phyloP scores from a whole-genome alignment of 2,888 invertebrate species.

The Platerodrilus igneus region DNA sequence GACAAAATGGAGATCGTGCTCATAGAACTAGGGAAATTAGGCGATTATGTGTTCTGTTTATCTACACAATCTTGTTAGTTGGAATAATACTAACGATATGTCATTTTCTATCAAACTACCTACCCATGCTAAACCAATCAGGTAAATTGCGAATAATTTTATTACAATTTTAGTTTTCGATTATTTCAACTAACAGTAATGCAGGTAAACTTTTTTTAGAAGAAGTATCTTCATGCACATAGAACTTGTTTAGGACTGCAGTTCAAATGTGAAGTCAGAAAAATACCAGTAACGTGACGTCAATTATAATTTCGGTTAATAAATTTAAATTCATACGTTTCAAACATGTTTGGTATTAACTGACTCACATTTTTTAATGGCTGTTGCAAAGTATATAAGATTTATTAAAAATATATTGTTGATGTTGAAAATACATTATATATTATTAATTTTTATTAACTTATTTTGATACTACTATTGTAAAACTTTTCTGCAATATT shows the following conservation, averaged over 20 bases:
- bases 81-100: constrained; percentile 32
- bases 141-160: neutral
- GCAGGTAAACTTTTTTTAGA: constrained; percentile 38
- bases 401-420: constrained; percentile 42
- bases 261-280: constrained; percentile 42
- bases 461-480: constrained; percentile 42
- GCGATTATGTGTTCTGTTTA: constrained; percentile 47
- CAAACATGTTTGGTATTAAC: constrained; percentile 36
- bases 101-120: neutral
- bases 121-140: neutral
- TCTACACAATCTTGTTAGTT: constrained; percentile 36
- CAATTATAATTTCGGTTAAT: constrained; percentile 36
- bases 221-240: constrained; percentile 46
- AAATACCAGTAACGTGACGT: constrained; percentile 39
- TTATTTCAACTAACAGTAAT: constrained; percentile 26
- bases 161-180: constrained; percentile 6
- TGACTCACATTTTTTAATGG: constrained; percentile 44
- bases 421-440: constrained; percentile 39
- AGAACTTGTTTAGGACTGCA: constrained; percentile 47
- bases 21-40: constrained; percentile 47
- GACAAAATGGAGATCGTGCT: constrained; percentile 44
- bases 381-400: constrained; percentile 47
- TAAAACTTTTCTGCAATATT: constrained; percentile 39
- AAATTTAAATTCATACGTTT: constrained; percentile 19
- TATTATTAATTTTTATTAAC: constrained; percentile 43